These are phyloP conservation scores for Drosophila maculinotata DNA, from an alignment of 2,888 invertebrate species.

Conservation along the genomic window DNA sequence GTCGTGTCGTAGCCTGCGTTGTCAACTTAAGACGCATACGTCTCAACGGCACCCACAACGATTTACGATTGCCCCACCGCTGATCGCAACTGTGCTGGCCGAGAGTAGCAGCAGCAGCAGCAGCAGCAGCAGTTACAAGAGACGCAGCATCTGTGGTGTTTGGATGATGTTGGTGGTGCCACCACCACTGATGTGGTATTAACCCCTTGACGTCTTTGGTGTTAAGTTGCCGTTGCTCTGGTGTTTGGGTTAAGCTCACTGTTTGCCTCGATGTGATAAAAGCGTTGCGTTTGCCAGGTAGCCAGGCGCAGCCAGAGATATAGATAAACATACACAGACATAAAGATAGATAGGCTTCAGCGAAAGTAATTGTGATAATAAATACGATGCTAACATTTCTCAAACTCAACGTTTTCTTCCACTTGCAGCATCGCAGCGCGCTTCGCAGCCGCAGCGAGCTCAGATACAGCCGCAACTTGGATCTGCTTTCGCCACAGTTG, in stretches of 20 bases:
- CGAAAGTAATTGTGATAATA: constrained; percentile 38
- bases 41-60: constrained; percentile 37
- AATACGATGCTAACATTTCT: not conserved
- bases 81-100: no score
- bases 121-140: constrained; percentile 35
- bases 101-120: no score
- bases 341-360: constrained; percentile 11
- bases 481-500: constrained; percentile 80
- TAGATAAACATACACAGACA: constrained; percentile 1
- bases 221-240: constrained; percentile 77
- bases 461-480: constrained; percentile 76
- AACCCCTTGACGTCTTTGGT: constrained; percentile 78
- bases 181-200: constrained; percentile 60
- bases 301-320: constrained; percentile 30
- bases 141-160: constrained; percentile 36
- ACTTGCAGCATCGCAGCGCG: constrained; percentile 58
- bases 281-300: constrained; percentile 62
- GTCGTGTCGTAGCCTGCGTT: constrained; percentile 28
- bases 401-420: not conserved
- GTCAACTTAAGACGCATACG: constrained; percentile 62
- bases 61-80: constrained; percentile 62
- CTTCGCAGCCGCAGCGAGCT: constrained; percentile 62
- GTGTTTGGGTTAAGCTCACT: constrained; percentile 82
- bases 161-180: constrained; percentile 28
- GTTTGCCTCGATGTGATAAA: constrained; percentile 73